Evolutionary conservation across 2,797 vertebrate genomes (phyloP), one percentile per base, ranked within the genome.

Genomic region (Sebastes steindachneri): DNA sequence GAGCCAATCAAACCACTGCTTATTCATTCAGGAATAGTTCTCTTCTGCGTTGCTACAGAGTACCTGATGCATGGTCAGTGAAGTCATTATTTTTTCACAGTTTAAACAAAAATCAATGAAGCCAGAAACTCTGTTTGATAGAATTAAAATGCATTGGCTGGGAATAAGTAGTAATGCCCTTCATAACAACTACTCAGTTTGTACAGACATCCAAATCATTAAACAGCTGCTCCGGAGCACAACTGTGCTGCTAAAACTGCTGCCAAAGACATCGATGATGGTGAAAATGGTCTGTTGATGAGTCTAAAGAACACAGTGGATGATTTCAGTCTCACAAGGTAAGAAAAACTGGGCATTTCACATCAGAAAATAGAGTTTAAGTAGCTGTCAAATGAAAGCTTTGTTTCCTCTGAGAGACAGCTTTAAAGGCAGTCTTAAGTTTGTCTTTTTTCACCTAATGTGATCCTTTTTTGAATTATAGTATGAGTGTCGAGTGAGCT

Each of bases 41-140:
- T 77, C 66, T 55, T 89, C 74, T 83, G 58, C 7, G 26, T 26
- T 89, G 89, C 90, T 91, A 91, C 91, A 82, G 73, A 88, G 83
- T 73, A 81, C 70, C 57, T 59, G 31, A 84, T 88, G 80, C 75
- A 80, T 71, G 68, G 76, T 82, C 63, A 78, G 45, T 48, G 45
- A 48, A 48, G 41, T 74, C 28, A 7, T 37, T 3, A 1, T 77
- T 70, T 69, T 63, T 77, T 86, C 84, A 89, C 88, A 92, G 84
- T 83, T 88, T 82, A 53, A 79, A 76, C 57, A 84, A 63, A 1
- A 85, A 82, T 62, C 2, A 65, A 67, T 54, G 55, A 79, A 79
- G 66, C 54, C 55, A 82, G 33, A 82, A 85, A 71, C 37, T 71
- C 25, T 67, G 75, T 17, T 26, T 59, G 31, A 75, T 37, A 31